Percentiles rank a stretch among this genome's conserved stretches.
These are phyloP conservation scores for Probosciger aterrimus DNA, from an alignment of 2,113 vertebrate genomes.

Conservation along the genomic window DNA sequence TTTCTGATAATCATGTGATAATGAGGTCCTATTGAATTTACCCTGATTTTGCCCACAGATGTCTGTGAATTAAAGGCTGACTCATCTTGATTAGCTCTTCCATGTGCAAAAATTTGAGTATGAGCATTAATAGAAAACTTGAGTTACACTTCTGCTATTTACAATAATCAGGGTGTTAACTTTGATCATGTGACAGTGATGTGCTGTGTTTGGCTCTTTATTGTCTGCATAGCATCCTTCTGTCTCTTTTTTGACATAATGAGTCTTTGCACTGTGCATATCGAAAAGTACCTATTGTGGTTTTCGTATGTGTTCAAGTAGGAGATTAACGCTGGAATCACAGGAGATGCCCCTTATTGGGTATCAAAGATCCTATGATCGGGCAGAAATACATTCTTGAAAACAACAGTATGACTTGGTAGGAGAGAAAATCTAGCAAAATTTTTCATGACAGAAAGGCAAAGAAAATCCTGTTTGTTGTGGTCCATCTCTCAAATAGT, in stretches of 20 bases:
- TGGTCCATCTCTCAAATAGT: background rate
- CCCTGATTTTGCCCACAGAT: background rate
- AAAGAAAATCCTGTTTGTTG: background rate
- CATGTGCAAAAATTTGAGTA: background rate
- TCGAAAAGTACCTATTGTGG: background rate
- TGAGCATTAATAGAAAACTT: background rate
- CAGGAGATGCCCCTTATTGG: background rate
- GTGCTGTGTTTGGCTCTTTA: background rate
- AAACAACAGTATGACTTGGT: background rate
- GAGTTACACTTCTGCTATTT: background rate
- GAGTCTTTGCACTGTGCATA: background rate
- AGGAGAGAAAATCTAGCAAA: background rate
- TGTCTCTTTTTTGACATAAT: background rate
- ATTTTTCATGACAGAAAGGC: background rate
- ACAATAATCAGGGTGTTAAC: background rate
- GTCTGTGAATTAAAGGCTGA: background rate
- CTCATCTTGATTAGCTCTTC: background rate
- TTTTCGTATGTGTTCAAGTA: background rate
- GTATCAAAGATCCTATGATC: background rate
- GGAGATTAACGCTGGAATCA: background rate
- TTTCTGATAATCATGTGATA: background rate
- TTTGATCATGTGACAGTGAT: background rate
- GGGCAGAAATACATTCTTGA: background rate
- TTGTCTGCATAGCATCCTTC: background rate
- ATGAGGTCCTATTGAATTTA: background rate